Evolutionary conservation across 2,888 invertebrate genomes (phyloP), one percentile per base, ranked within the genome.

Genomic region (Seladonia tumulorum): DNA sequence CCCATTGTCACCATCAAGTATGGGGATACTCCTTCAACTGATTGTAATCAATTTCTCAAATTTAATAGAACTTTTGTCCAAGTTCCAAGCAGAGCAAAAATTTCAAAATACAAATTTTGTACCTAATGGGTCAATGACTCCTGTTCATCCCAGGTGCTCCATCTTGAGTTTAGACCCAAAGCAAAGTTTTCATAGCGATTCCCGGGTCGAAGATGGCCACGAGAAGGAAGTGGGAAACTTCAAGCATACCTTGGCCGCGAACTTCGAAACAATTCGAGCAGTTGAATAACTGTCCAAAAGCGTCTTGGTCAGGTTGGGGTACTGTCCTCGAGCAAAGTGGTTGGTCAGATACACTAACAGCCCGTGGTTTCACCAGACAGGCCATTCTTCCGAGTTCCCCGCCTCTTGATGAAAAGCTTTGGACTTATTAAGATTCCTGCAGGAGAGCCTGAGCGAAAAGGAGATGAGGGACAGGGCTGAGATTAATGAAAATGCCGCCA

Each of bases 401-500:
- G 10, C 29, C 53, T 72, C 66, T 72, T 80, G 78, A 86, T 70
- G 75, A 77, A 83, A 82, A 75, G 57, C 80, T 77, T 35, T 57
- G 39, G 35, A n/a, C 72, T 76, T 47, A 63, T 75, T 77, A 82
- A 82, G 79, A 75, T 86, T 47, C 63, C n/a, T 18, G 74, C 74
- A 71, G 70, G 14, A 25, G 79, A 35, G 60, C 75, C 63, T 86
- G 35, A 76, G 63, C 70, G 57, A 70, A 47, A 7, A n/a, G 74
- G 47, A 29, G 45, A 49, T 4, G 49, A 57, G 63, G n/a, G 35
- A 49, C 4, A 35, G 47, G 47, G 35, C 14, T 68, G 66, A 73
- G 83, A 87, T 83, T 87, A 87, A 86, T 68, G 80, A 73, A 81
- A 87, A 83, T 45, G 25, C 45, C 18, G 47, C 42, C 60, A 53